Conservation (phyloP, 2,888 invertebrate genomes). For the Cephus rjabovi region DNA sequence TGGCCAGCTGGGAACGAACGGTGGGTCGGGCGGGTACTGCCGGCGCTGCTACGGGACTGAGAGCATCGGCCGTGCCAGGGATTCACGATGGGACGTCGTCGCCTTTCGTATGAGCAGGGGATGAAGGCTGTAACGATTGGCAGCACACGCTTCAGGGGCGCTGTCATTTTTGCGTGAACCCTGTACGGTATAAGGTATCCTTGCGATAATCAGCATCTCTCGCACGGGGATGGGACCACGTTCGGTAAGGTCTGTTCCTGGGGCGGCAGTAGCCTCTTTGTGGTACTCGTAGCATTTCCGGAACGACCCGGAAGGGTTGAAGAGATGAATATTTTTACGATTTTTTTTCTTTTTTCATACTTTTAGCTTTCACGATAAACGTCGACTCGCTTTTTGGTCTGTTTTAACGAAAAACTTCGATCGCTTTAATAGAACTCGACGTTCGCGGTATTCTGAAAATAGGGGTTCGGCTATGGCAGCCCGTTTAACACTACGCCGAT, state of each 20-base stretch:
- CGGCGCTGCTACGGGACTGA: neutral
- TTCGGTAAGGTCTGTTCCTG: neutral
- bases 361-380: neutral
- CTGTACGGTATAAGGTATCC: neutral
- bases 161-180: neutral
- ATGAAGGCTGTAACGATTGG: neutral
- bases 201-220: neutral
- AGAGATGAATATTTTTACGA: neutral
- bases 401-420: neutral
- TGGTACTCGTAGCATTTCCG: neutral
- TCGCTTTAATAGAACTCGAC: neutral
- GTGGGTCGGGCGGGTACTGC: neutral
- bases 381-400: neutral
- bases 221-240: neutral
- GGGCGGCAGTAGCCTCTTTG: neutral
- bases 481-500: neutral
- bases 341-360: neutral
- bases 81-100: constrained; percentile 2
- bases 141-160: neutral
- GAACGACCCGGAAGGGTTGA: neutral
- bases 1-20: constrained; percentile 20
- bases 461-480: neutral
- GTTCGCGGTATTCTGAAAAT: neutral
- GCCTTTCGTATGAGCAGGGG: neutral
- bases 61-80: constrained; percentile 1